Base-by-base conservation (phyloP, 2,113 vertebrate species). In the Apteryx mantelli region DNA sequence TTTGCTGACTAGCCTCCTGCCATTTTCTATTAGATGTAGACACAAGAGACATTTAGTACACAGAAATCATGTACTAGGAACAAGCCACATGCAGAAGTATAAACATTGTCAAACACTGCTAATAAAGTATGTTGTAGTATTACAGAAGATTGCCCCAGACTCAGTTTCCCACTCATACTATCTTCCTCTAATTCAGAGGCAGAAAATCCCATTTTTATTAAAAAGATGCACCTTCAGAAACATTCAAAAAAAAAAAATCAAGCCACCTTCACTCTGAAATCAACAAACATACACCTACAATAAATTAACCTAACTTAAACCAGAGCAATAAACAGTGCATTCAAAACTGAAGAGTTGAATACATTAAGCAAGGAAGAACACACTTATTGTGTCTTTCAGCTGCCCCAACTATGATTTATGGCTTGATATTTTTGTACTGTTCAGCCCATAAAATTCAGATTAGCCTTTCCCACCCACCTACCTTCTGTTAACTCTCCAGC, bases 1-100 rank as follows among this genome's bases (percentile, higher is more conserved):
- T 98, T 81, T 98, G 98, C 95, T 99, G 98, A 91, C 86, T 98
- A 50, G 98, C 97, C 80, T 99, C 99, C 87, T 99, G 98, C 96
- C 98, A 98, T 93, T 99, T 99, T 82, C 99, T 99, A 22, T 91
- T 4, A 14, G 8, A 73, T 30, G n/a, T 50, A 91, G 25, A 90
- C 32, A 97, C 34, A 69, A 75, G 50, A 64, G 21, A 9, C 22
- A 70, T 63, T 75, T 55, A 91, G 42, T 32, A 83, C 13, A 2
- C 71, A 78, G 19, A 50, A 83, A 88, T 61, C 55, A 52, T 2
- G 1, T 8, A 55, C 25, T 25, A 95, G 65, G 65, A 88, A 81
- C 34, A 80, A 58, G 1, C 34, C 30, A 81, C 11, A 56, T 16
- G 18, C 77, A 66, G 7, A 50, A 71, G 4, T 5, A 48, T 36